Evolutionary conservation across 2,113 vertebrate genomes (phyloP).

Genomic region (Gobiocypris rarus): DNA sequence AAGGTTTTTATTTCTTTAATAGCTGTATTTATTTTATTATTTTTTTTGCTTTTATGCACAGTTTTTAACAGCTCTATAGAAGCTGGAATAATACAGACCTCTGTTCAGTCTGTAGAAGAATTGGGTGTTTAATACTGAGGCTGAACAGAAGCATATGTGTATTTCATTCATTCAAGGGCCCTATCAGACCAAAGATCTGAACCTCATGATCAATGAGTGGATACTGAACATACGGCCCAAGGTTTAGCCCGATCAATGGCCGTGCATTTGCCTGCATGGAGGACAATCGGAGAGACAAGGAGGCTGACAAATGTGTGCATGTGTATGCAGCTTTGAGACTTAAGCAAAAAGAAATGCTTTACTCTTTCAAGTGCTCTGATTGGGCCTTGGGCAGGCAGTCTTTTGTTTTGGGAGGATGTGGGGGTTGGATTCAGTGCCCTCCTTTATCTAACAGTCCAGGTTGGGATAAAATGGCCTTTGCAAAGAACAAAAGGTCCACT

Average conservation of each 20-base stretch:
- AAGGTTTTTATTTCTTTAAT: conserved; percentile 11
- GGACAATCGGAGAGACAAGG: conserved; percentile 3
- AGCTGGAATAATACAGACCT: conserved; percentile 16
- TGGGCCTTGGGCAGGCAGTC: conserved; percentile 32
- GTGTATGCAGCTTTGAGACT: conserved; percentile 46
- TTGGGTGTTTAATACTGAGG: conserved; percentile 32
- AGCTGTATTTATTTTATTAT: background rate
- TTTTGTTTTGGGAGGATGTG: conserved; percentile 48
- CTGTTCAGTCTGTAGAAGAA: conserved; percentile 34
- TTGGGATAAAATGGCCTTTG: conserved; percentile 37
- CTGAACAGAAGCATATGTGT: conserved; percentile 36
- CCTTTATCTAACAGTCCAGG: conserved; percentile 39
- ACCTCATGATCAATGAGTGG: conserved; percentile 42
- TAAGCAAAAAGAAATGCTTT: conserved; percentile 40
- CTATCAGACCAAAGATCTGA: conserved; percentile 44
- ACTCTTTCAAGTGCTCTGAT: conserved; percentile 42
- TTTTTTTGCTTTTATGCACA: conserved; percentile 11
- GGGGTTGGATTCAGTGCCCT: conserved; percentile 33
- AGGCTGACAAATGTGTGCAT: conserved; percentile 15
- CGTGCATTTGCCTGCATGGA: conserved; percentile 19
- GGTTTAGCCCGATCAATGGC: conserved; percentile 42
- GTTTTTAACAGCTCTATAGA: conserved; percentile 28
- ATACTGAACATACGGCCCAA: conserved; percentile 45
- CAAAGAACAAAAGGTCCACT: conserved; percentile 37
- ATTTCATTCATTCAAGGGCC: conserved; percentile 45